Evolutionary conservation across 1,140 invertebrate species (phyloP).

Genomic region (Matsumurasca onukii): DNA sequence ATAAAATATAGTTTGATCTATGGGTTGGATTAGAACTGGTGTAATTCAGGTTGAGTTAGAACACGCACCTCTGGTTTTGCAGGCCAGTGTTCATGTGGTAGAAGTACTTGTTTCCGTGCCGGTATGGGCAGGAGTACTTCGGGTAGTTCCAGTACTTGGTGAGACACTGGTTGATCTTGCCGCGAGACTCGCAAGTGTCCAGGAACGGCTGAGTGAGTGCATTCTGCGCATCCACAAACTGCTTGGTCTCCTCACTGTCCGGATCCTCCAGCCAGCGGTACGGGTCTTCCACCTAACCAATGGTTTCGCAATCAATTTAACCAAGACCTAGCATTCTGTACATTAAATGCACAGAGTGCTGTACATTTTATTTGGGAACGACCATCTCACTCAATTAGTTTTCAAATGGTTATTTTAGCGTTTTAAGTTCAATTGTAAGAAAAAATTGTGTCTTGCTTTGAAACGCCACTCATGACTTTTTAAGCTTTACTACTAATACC

Average conservation of each 20-base stretch:
- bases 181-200: conserved; percentile 68
- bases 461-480: too few relatives aligned
- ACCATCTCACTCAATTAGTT: too few relatives aligned
- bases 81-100: conserved; percentile 94
- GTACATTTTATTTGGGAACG: neutral
- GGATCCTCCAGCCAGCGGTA: conserved; percentile 98
- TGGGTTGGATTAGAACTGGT: too few relatives aligned
- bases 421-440: too few relatives aligned
- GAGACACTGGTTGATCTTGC: conserved; percentile 71
- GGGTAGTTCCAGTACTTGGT: conserved; percentile 96
- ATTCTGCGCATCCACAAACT: conserved; percentile 92
- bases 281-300: conserved; percentile 78
- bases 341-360: neutral
- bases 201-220: conserved; percentile 84
- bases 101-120: conserved; percentile 85
- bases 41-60: too few relatives aligned
- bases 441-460: too few relatives aligned
- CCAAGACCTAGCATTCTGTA: too few relatives aligned
- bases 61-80: conserved; percentile 91
- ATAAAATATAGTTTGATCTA: too few relatives aligned
- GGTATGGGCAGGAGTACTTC: conserved; percentile 87
- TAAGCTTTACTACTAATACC: too few relatives aligned
- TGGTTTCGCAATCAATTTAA: neutral
- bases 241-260: conserved; percentile 86
- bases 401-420: too few relatives aligned